Base-by-base conservation (phyloP, 2,888 invertebrate genomes). In the Colostygia pectinataria region DNA sequence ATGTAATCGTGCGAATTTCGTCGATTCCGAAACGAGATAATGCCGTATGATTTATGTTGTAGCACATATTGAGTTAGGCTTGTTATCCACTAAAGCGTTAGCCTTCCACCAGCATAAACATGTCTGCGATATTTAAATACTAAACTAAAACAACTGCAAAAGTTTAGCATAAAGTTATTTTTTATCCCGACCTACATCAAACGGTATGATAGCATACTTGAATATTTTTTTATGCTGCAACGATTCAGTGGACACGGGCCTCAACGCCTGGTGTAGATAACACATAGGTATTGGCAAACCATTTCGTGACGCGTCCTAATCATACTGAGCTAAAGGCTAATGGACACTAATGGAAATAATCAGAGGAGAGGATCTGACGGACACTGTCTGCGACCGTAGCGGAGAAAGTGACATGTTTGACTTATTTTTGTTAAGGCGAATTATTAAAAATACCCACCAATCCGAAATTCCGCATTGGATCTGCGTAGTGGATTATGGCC, bases 261-360 rank as follows among this genome's bases (percentile, higher is more conserved):
- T 49, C 7, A 28, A 4, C 24, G 29, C 31, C 36, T 23, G 1
- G 18, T 33, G 27, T 31, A 43, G 29, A 36, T 44, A 36, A 41
- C 41, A 41, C 27, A 40, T 46, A 28, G 39, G 13, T 66, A 72
- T 75, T 76, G 72, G 77, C 79, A 75, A 79, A 77, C 23, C 39
- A 57, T 68, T 71, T 83, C 83, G 85, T 87, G 88, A 83, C 82
- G 74, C 63, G 74, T 65, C 72, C 82, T 81, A 83, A 84, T 87
- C 83, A 82, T 85, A 86, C 84, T 85, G 77, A 84, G 87, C 83
- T 83, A 86, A 84, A 77, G 76, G 79, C 80, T 88, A 89, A 89
- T 89, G 88, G 88, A 77, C 79, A 74, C 83, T 89, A 88, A 88
- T 89, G 85, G 84, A 80, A 80, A 83, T 86, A 77, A 88, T 88